Percentiles rank a stretch among this genome's conserved stretches.
Conservation (phyloP, 2,888 invertebrate genomes). For the Lordiphosa fenestrarum region DNA sequence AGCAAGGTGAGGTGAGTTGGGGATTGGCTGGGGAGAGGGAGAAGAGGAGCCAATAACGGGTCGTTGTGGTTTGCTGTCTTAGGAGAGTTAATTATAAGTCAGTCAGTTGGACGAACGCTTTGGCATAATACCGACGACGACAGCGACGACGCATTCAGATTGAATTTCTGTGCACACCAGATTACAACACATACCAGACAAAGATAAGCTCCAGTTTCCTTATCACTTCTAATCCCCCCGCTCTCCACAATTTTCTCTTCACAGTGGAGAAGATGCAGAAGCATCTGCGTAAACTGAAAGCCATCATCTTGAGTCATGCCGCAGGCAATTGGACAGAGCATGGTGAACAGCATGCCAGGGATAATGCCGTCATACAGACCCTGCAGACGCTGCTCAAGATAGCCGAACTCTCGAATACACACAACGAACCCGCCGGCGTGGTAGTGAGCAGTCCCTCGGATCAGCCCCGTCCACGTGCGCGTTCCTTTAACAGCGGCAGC, state of each 20-base stretch:
- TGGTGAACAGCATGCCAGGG: constrained; percentile 70
- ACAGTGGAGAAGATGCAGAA: constrained; percentile 78
- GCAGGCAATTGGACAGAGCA: constrained; percentile 68
- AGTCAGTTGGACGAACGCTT: constrained; percentile 41
- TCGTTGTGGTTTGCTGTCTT: constrained; percentile 57
- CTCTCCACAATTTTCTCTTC: constrained; percentile 13
- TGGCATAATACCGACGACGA: constrained; percentile 47
- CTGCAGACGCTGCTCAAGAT: constrained; percentile 79
- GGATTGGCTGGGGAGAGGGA: neutral
- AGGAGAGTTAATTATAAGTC: constrained; percentile 73
- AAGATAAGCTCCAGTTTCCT: constrained; percentile 27
- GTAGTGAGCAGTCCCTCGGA: constrained; percentile 51
- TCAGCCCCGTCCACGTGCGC: constrained; percentile 48
- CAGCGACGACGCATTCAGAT: constrained; percentile 48
- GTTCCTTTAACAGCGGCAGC: constrained; percentile 58
- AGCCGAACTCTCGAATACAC: constrained; percentile 74
- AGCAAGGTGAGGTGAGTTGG: neutral
- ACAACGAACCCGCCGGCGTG: constrained; percentile 62
- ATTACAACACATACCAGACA: constrained; percentile 10
- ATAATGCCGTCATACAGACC: constrained; percentile 76
- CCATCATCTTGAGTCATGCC: constrained; percentile 74
- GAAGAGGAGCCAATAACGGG: constrained; percentile 57
- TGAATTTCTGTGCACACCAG: constrained; percentile 42
- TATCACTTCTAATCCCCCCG: constrained; percentile 10
- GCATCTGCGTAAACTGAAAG: constrained; percentile 76